Conservation (phyloP, 2,888 invertebrate genomes). For the Vannuccia rotundouncinata region DNA sequence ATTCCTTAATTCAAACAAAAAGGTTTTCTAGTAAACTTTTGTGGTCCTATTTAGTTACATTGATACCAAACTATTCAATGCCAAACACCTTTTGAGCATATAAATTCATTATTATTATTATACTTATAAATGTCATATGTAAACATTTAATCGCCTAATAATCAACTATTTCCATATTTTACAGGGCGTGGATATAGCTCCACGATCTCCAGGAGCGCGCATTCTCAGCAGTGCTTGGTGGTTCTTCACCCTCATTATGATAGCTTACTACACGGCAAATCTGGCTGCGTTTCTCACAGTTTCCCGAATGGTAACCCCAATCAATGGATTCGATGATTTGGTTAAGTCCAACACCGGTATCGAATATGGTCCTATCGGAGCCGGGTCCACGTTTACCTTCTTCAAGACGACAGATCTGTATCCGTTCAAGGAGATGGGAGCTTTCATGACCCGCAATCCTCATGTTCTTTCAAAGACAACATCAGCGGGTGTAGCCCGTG, state of each 20-base stretch:
- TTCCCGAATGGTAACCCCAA: constrained; percentile 33
- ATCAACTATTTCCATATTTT: too few relatives aligned
- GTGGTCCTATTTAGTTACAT: too few relatives aligned
- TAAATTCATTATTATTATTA: too few relatives aligned
- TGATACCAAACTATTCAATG: too few relatives aligned
- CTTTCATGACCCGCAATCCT: constrained; percentile 58
- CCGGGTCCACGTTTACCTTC: constrained; percentile 77
- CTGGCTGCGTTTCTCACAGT: constrained; percentile 40
- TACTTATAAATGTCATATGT: too few relatives aligned
- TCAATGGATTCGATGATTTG: constrained; percentile 36
- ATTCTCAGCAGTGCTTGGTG: constrained; percentile 40
- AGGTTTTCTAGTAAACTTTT: too few relatives aligned
- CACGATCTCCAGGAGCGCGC: constrained; percentile 37
- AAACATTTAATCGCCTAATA: too few relatives aligned
- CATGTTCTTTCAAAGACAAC: constrained; percentile 67
- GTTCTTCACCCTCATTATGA: constrained; percentile 40
- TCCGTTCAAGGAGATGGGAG: constrained; percentile 37
- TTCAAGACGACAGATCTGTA: constrained; percentile 59
- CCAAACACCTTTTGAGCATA: too few relatives aligned
- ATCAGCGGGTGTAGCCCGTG: constrained; percentile 63
- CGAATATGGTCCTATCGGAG: constrained; percentile 36
- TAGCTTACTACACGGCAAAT: constrained; percentile 41
- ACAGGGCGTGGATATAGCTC: constrained; percentile 40
- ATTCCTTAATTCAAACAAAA: too few relatives aligned
- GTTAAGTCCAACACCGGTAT: constrained; percentile 20